Percentiles rank a stretch among this genome's conserved stretches.
These are phyloP conservation scores for Hemistola chrysoprasaria DNA, from an alignment of 2,888 invertebrate species.

Conservation along the genomic window DNA sequence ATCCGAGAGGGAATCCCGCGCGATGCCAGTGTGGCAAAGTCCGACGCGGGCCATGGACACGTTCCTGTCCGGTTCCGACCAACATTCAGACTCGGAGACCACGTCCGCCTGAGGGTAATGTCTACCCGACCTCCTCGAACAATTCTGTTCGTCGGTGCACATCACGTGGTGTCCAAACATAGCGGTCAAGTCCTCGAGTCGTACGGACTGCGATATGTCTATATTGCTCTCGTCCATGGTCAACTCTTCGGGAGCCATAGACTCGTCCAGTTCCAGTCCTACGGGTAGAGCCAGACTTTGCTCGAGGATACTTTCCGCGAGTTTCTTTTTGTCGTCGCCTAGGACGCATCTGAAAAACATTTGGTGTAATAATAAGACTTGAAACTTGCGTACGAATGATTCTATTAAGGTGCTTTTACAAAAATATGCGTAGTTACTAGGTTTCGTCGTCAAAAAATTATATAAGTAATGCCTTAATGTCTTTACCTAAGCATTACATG, in stretches of 20 bases:
- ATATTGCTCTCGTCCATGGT: constrained; percentile 72
- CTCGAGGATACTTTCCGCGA: constrained; percentile 74
- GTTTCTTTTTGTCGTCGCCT: constrained; percentile 73
- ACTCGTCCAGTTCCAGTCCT: constrained; percentile 71
- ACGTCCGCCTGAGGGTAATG: constrained; percentile 60
- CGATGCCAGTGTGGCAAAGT: constrained; percentile 59
- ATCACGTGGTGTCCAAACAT: constrained; percentile 73
- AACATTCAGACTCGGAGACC: constrained; percentile 89
- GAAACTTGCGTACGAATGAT: too few species aligned
- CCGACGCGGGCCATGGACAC: constrained; percentile 92
- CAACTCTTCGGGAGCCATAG: constrained; percentile 70
- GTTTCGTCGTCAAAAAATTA: too few species aligned
- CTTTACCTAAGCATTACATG: too few species aligned
- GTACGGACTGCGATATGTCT: constrained; percentile 68
- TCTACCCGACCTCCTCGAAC: constrained; percentile 41
- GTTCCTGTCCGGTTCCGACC: constrained; percentile 93
- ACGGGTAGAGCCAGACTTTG: constrained; percentile 75
- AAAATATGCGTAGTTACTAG: too few species aligned
- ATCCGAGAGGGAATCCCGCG: constrained; percentile 48
- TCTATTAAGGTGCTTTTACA: too few species aligned
- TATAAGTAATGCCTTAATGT: too few species aligned
- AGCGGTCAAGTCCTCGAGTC: constrained; percentile 71
- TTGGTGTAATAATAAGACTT: too few species aligned
- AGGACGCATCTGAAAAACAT: constrained; percentile 63
- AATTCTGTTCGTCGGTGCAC: constrained; percentile 54